phyloP scores from a whole-genome alignment of 2,113 vertebrate genomes.

The Tragelaphus buxtoni region DNA sequence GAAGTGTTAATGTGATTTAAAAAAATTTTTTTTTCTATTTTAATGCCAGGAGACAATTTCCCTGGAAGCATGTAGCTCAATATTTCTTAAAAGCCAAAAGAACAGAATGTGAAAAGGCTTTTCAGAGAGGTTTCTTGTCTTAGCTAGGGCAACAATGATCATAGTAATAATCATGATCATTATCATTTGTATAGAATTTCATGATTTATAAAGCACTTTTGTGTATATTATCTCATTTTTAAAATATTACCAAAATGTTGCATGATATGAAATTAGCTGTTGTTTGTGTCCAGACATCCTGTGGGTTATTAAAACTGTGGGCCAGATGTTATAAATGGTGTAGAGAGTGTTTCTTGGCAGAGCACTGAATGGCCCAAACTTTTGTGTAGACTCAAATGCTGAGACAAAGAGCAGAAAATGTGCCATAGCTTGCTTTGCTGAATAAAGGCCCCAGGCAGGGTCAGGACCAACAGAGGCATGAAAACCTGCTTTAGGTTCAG shows the following conservation, averaged over 20 bases:
- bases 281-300: slow-evolving; percentile 23
- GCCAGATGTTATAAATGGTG: slow-evolving; percentile 50
- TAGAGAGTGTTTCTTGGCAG: slow-evolving; percentile 30
- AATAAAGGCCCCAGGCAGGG: neutral
- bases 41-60: slow-evolving; percentile 26
- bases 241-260: neutral
- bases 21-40: neutral
- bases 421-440: neutral
- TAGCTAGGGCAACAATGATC: neutral
- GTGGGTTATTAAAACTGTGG: slow-evolving; percentile 12
- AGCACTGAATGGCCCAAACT: neutral
- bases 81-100: slow-evolving; percentile 20
- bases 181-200: slow-evolving; percentile 3
- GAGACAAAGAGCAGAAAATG: neutral
- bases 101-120: neutral
- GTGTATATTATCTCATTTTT: slow-evolving; percentile 33
- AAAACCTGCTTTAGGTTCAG: neutral
- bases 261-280: slow-evolving; percentile 26
- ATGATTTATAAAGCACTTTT: slow-evolving; percentile 9
- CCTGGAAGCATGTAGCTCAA: neutral
- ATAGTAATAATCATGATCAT: neutral
- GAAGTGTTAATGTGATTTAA: slow-evolving; percentile 13
- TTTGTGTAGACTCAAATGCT: neutral
- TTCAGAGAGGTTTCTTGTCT: neutral
- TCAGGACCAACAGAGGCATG: neutral